Percentiles rank a stretch among this genome's conserved stretches.
phyloP scores from a whole-genome alignment of 2,888 invertebrate genomes.

The Nymphalis urticae region DNA sequence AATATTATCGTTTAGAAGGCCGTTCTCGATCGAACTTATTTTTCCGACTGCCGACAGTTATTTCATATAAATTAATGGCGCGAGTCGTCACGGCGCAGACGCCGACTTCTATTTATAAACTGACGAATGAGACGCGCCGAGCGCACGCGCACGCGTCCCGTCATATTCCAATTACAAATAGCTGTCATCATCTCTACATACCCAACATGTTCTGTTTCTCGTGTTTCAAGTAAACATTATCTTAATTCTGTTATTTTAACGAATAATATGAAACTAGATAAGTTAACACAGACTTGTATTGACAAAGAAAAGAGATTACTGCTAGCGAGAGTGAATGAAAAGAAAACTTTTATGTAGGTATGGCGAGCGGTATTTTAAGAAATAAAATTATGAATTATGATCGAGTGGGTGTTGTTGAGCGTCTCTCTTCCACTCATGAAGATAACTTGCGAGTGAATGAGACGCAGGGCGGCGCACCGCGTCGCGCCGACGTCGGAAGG shows the following conservation, averaged over 20 bases:
- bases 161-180: slow-evolving; percentile 82
- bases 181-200: slow-evolving; percentile 75
- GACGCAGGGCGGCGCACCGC: slow-evolving; percentile 65
- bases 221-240: slow-evolving; percentile 53
- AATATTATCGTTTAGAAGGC: slow-evolving; percentile 79
- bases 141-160: slow-evolving; percentile 77
- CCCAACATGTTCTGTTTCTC: slow-evolving; percentile 59
- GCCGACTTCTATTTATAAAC: slow-evolving; percentile 79
- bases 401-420: slow-evolving; percentile 60
- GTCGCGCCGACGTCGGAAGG: slow-evolving; percentile 71
- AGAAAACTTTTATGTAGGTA: slow-evolving; percentile 56
- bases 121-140: slow-evolving; percentile 80
- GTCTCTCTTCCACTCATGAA: slow-evolving; percentile 66
- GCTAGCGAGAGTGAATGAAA: slow-evolving; percentile 52
- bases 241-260: slow-evolving; percentile 52
- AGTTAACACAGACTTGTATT: slow-evolving; percentile 25
- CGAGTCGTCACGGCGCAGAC: slow-evolving; percentile 81
- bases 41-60: slow-evolving; percentile 81
- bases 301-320: slow-evolving; percentile 29
- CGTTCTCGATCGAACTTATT: slow-evolving; percentile 77
- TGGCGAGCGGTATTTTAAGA: slow-evolving; percentile 57
- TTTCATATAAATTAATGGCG: slow-evolving; percentile 82
- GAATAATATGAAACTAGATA: slow-evolving; percentile 30
- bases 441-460: slow-evolving; percentile 61
- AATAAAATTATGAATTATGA: slow-evolving; percentile 81